Evolutionary conservation across 2,888 invertebrate genomes (phyloP).

Genomic region (Protonemura montana): DNA sequence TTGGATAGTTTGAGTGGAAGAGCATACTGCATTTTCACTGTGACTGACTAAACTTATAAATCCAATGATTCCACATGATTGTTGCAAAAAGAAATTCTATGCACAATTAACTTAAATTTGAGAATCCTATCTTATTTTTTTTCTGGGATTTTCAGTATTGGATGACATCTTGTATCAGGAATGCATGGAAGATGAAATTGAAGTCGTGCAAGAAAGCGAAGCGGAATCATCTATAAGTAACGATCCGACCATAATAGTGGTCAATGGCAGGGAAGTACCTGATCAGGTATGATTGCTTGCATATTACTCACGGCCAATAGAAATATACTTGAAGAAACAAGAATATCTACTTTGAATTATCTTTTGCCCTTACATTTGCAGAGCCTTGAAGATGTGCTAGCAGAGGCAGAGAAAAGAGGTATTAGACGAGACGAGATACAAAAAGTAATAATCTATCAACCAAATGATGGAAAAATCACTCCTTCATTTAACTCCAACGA

Average conservation of each 20-base stretch:
- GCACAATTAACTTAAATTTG: too few species aligned
- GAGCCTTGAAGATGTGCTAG: background rate
- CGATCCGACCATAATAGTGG: conserved; percentile 7
- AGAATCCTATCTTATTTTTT: too few species aligned
- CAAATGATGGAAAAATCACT: background rate
- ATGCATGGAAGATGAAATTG: background rate
- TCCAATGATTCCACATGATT: too few species aligned
- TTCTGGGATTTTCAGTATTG: background rate
- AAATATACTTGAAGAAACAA: too few species aligned
- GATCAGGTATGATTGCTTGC: background rate
- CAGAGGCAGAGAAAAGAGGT: conserved; percentile 12
- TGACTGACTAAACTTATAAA: too few species aligned
- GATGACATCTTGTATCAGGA: background rate
- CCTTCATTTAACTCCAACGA: background rate
- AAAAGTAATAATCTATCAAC: conserved; percentile 16
- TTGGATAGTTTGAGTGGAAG: too few species aligned
- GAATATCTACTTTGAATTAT: too few species aligned
- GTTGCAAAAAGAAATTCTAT: too few species aligned
- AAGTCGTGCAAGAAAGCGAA: background rate
- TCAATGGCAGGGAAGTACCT: background rate
- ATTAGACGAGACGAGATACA: background rate
- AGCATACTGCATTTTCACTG: too few species aligned
- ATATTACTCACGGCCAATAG: too few species aligned
- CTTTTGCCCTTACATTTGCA: background rate
- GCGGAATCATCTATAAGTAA: background rate